Evolutionary conservation across 2,113 vertebrate genomes (phyloP), one percentile per base, ranked within the genome.

Genomic region (Jaculus jaculus): DNA sequence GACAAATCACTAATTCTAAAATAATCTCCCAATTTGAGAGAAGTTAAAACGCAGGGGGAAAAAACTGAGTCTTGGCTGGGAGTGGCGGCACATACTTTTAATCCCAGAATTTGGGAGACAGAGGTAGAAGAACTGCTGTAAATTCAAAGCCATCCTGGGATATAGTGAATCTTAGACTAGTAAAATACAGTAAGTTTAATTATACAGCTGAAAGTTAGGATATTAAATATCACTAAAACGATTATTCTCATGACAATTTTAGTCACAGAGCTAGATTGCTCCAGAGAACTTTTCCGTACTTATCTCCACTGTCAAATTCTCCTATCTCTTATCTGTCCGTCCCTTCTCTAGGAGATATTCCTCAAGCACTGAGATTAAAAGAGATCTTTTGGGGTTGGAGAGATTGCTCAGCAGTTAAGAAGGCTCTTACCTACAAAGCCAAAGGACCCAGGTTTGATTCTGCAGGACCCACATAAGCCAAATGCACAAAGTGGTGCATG

Each of bases 151-250:
- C n/a, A n/a, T n/a, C n/a, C n/a, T n/a, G n/a, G n/a, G n/a, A n/a
- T n/a, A n/a, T n/a, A n/a, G n/a, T n/a, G n/a, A 95, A 39, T 90
- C 39, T 95, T 72, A 79, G 28, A 71, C 23, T 95, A 80, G 63
- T 47, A 86, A 91, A 94, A 91, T 85, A 72, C 32, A 82, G 37
- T 83, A 90, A 74, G 42, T 84, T 90, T 87, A 87, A 65, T 47
- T 60, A 89, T 26, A 79, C 84, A 73, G 26, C 13, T 73, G 58
- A 85, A 75, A 92, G 15, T 60, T 68, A 79, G 37, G 74, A 15
- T 84, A 91, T 77, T 85, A 86, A 89, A 66, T 34, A 66, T 15
- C 63, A 85, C 16, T 37, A 88, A 87, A 92, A 81, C 63, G 84
- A 92, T 58, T 61, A 93, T 68, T 93, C 10, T 95, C 47, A 86